phyloP scores from a whole-genome alignment of 2,113 vertebrate genomes.

The Baryphthengus martii region DNA sequence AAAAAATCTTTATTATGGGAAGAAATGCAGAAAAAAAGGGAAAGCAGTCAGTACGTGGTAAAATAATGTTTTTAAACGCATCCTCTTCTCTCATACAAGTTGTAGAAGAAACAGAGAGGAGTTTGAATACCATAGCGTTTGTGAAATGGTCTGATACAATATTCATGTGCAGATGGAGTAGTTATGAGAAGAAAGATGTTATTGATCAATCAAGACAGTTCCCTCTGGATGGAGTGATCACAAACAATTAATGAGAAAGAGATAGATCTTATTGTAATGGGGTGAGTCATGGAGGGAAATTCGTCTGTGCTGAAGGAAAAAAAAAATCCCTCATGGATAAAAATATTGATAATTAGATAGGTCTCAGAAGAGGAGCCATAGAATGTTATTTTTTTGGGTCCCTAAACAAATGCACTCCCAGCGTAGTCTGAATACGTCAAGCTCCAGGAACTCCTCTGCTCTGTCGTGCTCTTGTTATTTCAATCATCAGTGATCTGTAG shows the following conservation, averaged over 20 bases:
- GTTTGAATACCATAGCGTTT: not conserved
- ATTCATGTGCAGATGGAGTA: not conserved
- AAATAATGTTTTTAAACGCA: not conserved
- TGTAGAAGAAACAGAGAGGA: not conserved
- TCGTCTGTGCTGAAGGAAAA: not conserved
- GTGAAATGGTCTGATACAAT: not conserved
- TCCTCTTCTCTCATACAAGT: not conserved
- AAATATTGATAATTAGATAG: not conserved
- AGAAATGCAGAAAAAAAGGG: not conserved
- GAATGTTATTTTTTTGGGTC: not conserved
- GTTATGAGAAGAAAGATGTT: not conserved
- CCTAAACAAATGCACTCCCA: not conserved
- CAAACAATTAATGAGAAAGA: not conserved
- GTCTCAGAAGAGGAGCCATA: not conserved
- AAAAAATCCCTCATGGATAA: not conserved
- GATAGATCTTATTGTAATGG: not conserved
- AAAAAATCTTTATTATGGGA: not conserved
- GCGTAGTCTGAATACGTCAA: not conserved
- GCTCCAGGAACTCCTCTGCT: not conserved
- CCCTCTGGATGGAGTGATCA: not conserved
- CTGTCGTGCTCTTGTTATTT: not conserved
- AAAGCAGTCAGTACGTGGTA: not conserved
- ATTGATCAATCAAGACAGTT: not conserved
- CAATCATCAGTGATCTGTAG: not conserved
- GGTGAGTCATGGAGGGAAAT: not conserved